Evolutionary conservation across 2,113 vertebrate species (phyloP), one percentile per base, ranked within the genome.

Genomic region (Phyllostomus hastatus): DNA sequence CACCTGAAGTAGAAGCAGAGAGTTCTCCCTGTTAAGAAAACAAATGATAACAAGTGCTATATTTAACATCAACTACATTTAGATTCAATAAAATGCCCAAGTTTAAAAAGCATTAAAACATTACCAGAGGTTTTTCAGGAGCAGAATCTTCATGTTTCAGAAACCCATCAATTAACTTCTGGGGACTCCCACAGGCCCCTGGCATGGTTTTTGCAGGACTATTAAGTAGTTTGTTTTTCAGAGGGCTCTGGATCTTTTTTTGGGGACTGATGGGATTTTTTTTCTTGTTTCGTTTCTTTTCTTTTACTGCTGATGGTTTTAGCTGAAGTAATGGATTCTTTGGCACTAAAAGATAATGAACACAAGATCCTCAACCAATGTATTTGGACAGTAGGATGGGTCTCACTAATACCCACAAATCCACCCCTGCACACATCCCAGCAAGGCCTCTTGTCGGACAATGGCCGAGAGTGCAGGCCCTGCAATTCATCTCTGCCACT

Each of bases 201-300:
- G 95, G 89, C 50, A 82, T 66, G 59, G 72, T 95, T 98, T 99
- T 99, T 84, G 98, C 98, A 52, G 99, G 99, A 95, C 99, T 99
- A 89, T 97, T 98, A 52, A 98, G 31, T 16, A 97, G 96, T 87
- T 43, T 98, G 95, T 95, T 99, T 98, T 99, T 99, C 93, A 99
- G 93, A 95, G 99, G 99, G 94, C 99, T 99, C 73, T 98, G 98
- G 46, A 98, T 97, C 96, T 99, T 99, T 96, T 99, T 99, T 41
- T 93, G 90, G n/a, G 99, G 99, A 95, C 99, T 99, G 85, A 59
- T 84, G 41, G 97, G 83, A 26, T 98, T 98, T 97, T 99, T 99
- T 93, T 99, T 99, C 98, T 99, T 99, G 96, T 96, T 99, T 96
- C 98, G 99, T 72, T 99, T 99, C 98, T 99, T 99, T 4, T 98